phyloP scores from a whole-genome alignment of 1,140 invertebrate genomes.

The Brachionus sp. region DNA sequence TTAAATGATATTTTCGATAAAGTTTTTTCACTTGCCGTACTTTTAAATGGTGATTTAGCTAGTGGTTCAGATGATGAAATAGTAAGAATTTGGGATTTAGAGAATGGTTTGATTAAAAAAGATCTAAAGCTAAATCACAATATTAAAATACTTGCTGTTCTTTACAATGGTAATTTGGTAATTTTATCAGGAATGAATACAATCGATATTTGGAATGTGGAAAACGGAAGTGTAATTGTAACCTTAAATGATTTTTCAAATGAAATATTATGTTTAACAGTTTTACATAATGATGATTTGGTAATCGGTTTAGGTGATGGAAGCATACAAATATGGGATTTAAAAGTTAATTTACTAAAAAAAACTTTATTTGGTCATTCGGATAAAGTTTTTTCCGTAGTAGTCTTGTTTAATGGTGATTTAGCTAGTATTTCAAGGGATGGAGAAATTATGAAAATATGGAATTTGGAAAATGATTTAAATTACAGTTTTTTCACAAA shows the following conservation, averaged over 20 bases:
- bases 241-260: not conserved
- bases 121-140: not conserved
- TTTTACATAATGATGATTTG: not conserved
- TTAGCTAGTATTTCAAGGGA: not conserved
- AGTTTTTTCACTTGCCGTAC: no score
- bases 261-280: not conserved
- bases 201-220: not conserved
- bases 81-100: not conserved
- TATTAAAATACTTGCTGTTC: not conserved
- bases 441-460: not conserved
- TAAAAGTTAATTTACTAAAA: not conserved
- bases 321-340: not conserved
- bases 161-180: not conserved
- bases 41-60: no score
- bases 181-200: not conserved
- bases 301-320: not conserved
- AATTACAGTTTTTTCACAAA: no score
- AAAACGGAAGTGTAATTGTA: not conserved
- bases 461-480: not conserved
- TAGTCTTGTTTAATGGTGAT: not conserved
- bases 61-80: not conserved
- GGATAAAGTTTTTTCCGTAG: not conserved
- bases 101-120: no score
- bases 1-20: no score
- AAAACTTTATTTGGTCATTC: not conserved